Conservation (phyloP, 1,140 invertebrate species). For the Hetaerina americana region DNA sequence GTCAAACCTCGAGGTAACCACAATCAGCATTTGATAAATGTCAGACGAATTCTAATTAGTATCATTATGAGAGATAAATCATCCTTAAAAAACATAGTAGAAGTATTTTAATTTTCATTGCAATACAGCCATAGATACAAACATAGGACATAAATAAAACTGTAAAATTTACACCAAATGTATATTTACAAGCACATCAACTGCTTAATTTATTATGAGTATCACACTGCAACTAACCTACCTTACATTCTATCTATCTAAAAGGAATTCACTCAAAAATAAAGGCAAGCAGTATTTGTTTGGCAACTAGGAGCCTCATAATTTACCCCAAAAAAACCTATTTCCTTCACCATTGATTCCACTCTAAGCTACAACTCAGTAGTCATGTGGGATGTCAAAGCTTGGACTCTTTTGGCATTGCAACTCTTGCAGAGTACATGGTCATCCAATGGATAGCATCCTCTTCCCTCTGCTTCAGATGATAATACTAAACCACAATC, state of each 20-base stretch:
- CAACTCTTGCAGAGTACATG: slow-evolving; percentile 95
- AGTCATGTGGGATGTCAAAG: slow-evolving; percentile 66
- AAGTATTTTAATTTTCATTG: no score
- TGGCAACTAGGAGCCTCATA: background rate
- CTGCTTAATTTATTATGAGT: background rate
- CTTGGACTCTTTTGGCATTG: slow-evolving; percentile 83
- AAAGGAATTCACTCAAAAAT: background rate
- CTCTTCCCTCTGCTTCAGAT: slow-evolving; percentile 85
- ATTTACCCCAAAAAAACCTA: background rate
- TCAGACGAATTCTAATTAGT: no score
- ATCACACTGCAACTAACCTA: background rate
- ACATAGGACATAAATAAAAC: background rate
- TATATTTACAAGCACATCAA: background rate
- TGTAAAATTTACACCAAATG: background rate
- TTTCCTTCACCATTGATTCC: background rate
- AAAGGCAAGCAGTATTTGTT: background rate
- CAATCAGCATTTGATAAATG: no score
- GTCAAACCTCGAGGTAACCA: no score
- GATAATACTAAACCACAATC: slow-evolving; percentile 87
- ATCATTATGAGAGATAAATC: no score
- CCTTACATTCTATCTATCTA: background rate
- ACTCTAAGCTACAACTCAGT: slow-evolving; percentile 45
- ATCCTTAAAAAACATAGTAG: no score
- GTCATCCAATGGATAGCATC: slow-evolving; percentile 94
- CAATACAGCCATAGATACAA: background rate